Base-by-base conservation (phyloP, 2,113 vertebrate species). In the Carassius carassius region DNA sequence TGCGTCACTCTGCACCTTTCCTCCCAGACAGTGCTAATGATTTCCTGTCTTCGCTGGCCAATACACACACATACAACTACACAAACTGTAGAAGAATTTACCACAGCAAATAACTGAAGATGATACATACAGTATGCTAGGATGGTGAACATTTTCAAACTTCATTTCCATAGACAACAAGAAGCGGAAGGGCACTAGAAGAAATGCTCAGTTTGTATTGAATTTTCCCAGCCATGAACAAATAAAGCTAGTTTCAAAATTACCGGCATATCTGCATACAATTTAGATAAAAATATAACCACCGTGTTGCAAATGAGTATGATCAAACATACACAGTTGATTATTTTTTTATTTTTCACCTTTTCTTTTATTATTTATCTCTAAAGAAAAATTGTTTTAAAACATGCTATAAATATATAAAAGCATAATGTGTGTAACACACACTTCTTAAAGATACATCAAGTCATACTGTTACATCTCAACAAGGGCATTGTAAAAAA, bases 1-100 rank as follows among this genome's bases (percentile, higher is more conserved):
- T 74, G 7, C 19, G 74, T 85, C 83, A 77, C 60, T 86, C 85
- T 77, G 51, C 81, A 78, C 81, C 69, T 82, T 74, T 47, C 65
- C 41, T 44, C 41, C 82, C 23, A 65, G 25, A 84, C 70, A 47
- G 56, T 0, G 67, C 81, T 83, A 86, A 84, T 86, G 84, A 88
- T 89, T 89, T 89, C 67, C 85, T 86, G 80, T 75, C 79, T 77
- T 80, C 49, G n/a, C 74, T 85, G 44, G 25, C 78, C 76, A 80
- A n/a, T 54, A 62, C 77, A 83, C 69, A 86, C 49, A 58, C 73
- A 49, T 62, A 83, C 25, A 21, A 84, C 51, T 13, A 32, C 44
- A 25, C 17, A 74, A 51, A 35, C 16, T 69, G 60, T 67, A 82
- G 86, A 87, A 86, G 85, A 83, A 83, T 63, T 60, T 76, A 6